These are phyloP conservation scores for Eulithis prunata DNA, from an alignment of 2,888 invertebrate species.

Conservation along the genomic window DNA sequence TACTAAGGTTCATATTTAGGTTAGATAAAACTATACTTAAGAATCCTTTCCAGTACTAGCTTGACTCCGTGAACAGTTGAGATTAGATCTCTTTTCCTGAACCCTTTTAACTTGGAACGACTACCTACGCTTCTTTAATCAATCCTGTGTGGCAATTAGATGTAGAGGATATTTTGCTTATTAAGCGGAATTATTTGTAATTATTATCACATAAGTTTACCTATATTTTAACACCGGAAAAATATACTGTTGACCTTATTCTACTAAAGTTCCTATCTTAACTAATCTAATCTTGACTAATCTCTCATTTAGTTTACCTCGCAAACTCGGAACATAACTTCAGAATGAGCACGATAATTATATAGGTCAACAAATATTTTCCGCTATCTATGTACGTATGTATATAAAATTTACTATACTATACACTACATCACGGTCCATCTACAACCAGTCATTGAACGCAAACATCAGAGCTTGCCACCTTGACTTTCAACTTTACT, in stretches of 20 bases:
- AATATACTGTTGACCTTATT: slow-evolving; percentile 27
- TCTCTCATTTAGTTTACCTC: no score
- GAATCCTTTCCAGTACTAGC: background rate
- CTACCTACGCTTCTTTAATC: slow-evolving; percentile 45
- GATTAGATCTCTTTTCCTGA: slow-evolving; percentile 53
- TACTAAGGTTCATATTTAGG: no score
- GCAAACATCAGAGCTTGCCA: slow-evolving; percentile 60
- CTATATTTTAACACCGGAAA: slow-evolving; percentile 14
- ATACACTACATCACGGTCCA: slow-evolving; percentile 47
- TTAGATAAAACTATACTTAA: no score
- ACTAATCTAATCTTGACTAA: no score
- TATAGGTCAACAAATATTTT: slow-evolving; percentile 34
- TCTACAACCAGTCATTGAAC: slow-evolving; percentile 51
- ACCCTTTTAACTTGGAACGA: slow-evolving; percentile 47
- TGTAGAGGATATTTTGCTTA: slow-evolving; percentile 43
- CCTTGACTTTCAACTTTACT: slow-evolving; percentile 46
- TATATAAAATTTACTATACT: slow-evolving; percentile 35
- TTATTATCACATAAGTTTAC: slow-evolving; percentile 20
- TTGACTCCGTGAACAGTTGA: slow-evolving; percentile 20
- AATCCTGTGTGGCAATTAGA: slow-evolving; percentile 46
- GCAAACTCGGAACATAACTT: background rate
- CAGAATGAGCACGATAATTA: slow-evolving; percentile 4
- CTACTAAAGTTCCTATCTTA: background rate
- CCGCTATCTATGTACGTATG: slow-evolving; percentile 48
- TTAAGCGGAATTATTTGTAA: slow-evolving; percentile 20